Evolutionary conservation across 53 echinoderm and acorn worm genomes (phyloP), one percentile per base, ranked within the genome.

Genomic region (Patiria pectinifera): DNA sequence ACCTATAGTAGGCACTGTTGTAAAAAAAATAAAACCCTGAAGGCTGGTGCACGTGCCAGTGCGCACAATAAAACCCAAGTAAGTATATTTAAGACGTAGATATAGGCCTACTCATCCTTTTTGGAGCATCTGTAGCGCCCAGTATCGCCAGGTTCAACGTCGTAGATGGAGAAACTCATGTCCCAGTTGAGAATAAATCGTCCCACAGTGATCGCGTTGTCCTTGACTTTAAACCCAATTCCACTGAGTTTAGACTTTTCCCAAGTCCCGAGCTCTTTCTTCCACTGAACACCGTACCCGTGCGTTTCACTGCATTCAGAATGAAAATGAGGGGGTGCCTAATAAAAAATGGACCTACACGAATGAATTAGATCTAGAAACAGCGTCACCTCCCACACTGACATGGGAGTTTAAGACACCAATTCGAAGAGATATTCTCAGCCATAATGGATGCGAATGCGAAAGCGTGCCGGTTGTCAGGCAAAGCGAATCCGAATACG

Each of bases 81-180:
- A 35, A 35, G 35, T 35, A 35, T 35, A 35, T 35, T 35, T 35
- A 35, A 35, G 35, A 35, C 35, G 35, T 35, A 35, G 1, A 35
- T 35, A 0, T 35, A 35, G 24, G 12, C 84, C 62, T 35, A 83
- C 81, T 96, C 94, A 26, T 94, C 91, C 70, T 92, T 76, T 14
- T 89, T 93, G 11, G 83, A 76, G 48, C 96, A 96, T 12, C 94
- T 87, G 84, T 94, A 96, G 21, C 76, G 66, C 11, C 96, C 96
- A 69, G 83, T 89, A 69, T 96, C 96, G 18, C 78, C 87, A 0
- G 91, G 96, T 12, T 84, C 69, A 9, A 94, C 91, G 19, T 93
- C 78, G 4, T 46, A 53, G 83, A 96, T 91, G 62, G 82, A 92
- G 83, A 18, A 92, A 92, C 45, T 93, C 94, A 91, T 93, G 92